phyloP scores from a whole-genome alignment of 35 echinoderm and acorn worm species.

The Ptychodera flava region DNA sequence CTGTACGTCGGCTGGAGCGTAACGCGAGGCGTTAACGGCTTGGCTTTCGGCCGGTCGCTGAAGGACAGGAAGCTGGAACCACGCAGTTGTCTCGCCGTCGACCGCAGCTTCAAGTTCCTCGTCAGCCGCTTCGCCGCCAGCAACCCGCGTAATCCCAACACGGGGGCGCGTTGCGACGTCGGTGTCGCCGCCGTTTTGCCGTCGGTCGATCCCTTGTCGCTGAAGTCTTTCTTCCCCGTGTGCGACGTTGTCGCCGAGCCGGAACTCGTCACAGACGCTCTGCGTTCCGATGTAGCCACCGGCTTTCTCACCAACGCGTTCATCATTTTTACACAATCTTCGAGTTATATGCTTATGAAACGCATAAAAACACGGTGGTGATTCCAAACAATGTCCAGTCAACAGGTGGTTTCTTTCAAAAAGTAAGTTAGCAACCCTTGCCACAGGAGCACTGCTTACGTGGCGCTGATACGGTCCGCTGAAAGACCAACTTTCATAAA shows the following conservation, averaged over 20 bases:
- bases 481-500: no score
- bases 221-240: not conserved
- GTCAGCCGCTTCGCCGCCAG: not conserved
- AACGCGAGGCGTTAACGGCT: not conserved
- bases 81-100: not conserved
- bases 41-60: not conserved
- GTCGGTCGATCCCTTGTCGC: not conserved
- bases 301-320: not conserved
- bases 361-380: no score
- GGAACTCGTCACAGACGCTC: not conserved
- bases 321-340: no score
- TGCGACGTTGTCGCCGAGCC: no score
- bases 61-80: not conserved
- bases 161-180: no score
- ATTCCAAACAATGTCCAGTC: no score
- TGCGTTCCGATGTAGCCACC: not conserved
- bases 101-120: not conserved
- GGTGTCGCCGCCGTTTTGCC: not conserved
- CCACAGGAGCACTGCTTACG: no score
- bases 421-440: no score
- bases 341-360: no score
- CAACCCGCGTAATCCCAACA: not conserved
- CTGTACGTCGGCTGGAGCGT: constrained; percentile 55
- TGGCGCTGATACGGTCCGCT: no score
- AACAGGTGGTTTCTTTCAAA: no score